Evolutionary conservation across 2,797 vertebrate species (phyloP), one percentile per base, ranked within the genome.

Genomic region (Cebuella pygmaea): DNA sequence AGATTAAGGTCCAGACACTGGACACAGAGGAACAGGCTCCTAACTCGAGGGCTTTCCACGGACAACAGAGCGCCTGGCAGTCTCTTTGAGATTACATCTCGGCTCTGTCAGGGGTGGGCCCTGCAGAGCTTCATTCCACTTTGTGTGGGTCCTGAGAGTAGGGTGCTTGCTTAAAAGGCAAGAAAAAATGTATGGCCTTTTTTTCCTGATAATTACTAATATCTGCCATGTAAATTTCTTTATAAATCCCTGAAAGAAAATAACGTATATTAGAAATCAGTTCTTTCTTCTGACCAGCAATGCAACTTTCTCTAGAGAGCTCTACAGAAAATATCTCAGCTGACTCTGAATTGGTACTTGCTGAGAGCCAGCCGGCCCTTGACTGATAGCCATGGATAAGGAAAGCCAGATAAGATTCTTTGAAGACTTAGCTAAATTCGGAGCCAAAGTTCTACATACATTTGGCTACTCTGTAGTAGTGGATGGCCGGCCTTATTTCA

Each of bases 401-500:
- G 11, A 72, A 93, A 50, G 24, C 12, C 86, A 95, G 93, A 97
- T 94, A 94, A 96, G 50, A 90, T 48, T 87, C 88, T 95, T 88
- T 90, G 88, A 91, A 90, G 94, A 67, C 67, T 91, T 30, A 80
- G n/a, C 85, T 94, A 36, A 93, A 67, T 90, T 84, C 41, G 78
- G 80, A 88, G 61, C 59, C 74, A 55, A 90, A 93, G 74, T 39
- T 39, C 70, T 44, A 20, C 7, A 12, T 59, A 36, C 44, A 52
- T 88, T 57, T 85, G 55, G 39, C 61, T 79, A 20, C 20, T 55
- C 78, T 78, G 33, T 75, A 59, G 72, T 61, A 39, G 61, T 57
- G 46, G 30, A 24, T 48, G 41, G 27, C 27, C 1, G 12, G 50
- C 36, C 50, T 87, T 70, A 24, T 52, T 87, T 87, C 55, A 33